Base-by-base conservation (phyloP, 1,140 invertebrate genomes). In the Ladona fulva region DNA sequence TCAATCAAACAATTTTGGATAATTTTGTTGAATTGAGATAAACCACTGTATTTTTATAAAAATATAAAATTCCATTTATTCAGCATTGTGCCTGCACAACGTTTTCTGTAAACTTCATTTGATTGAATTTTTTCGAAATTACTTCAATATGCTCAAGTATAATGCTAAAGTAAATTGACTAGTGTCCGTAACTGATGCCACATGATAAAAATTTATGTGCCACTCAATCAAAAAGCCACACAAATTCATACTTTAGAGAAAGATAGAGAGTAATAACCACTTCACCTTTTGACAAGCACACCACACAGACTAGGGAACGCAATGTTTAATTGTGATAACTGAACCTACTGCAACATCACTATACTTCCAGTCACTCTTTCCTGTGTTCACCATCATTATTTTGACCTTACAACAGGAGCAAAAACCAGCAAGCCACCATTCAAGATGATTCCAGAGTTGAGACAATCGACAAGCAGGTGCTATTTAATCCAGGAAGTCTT, bases 331-430 rank as follows among this genome's bases (percentile, higher is more conserved):
- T 66, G 52, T 6, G 16, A 66, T 19, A 66, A 66, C 16, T 19
- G 14, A 66, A 66, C 52, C 52, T 66, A 66, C 29, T 5, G 29
- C 29, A 37, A 37, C 29, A 37, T 37, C 29, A 66, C n/a, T 66
- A 22, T 66, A 66, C 14, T 6, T 22, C 52, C 14, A 19, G 76
- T 25, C 66, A 42, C 73, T 77, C 11, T 75, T 76, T 79, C 44
- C 52, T 77, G 78, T 42, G 74, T 74, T 80, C 80, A 79, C 79
- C 81, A 81, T 81, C 76, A 82, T 84, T 84, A 85, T 85, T 85
- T 84, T 83, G 85, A 85, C 84, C 84, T 80, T 85, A 85, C 3
- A 66, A 6, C 12, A 66, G n/a, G 52, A 22, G 52, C 52, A 66
- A 16, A 66, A 16, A 66, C 5, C n/a, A 22, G n/a, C n/a, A 66